Base-by-base conservation (phyloP, 2,888 invertebrate genomes). In the Drosophila peninsularis region DNA sequence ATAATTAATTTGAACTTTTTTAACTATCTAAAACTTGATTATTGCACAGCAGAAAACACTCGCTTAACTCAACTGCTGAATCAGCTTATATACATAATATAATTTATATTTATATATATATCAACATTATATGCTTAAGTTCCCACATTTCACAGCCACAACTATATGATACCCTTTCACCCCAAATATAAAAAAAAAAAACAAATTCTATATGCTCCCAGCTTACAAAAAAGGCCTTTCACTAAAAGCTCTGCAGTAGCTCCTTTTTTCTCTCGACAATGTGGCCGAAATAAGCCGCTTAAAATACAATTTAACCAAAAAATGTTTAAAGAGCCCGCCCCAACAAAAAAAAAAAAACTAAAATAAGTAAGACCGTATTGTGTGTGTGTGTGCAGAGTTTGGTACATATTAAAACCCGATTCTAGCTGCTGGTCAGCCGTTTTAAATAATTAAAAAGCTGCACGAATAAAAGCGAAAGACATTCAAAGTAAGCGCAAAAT, bases 401-500 rank as follows among this genome's bases (percentile, higher is more conserved):
- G 49, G 53, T 21, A 32, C 10, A 21, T 39, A 21, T 32, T 17
- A 56, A 62, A 34, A 67, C 39, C 7, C 19, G 68, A 65, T 62
- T 44, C 58, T 52, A 49, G 57, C 65, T 56, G 54, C 24, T 53
- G 57, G 58, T 52, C 69, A 63, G 47, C 19, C 68, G 63, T 67
- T 75, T 77, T 65, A 72, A 83, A 79, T 75, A 74, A 77, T 82
- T 80, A 78, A 78, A 63, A 76, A 49, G 55, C 55, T 56, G 17
- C 54, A 30, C 54, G 68, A 24, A 24, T 11, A n/a, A 41, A 70
- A 57, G 68, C 79, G 74, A 82, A 79, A 64, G 63, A 69, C 73
- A 80, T 78, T 85, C 71, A 68, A 83, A 80, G 82, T 66, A 82
- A 78, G 71, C 74, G 76, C 86, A 85, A 85, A 83, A 83, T 86